A percentile compares a stretch with the other conserved stretches of the same genome.
Conservation (phyloP, 92 coral and sea anemone genomes). For the Epizoanthus fatuus region DNA sequence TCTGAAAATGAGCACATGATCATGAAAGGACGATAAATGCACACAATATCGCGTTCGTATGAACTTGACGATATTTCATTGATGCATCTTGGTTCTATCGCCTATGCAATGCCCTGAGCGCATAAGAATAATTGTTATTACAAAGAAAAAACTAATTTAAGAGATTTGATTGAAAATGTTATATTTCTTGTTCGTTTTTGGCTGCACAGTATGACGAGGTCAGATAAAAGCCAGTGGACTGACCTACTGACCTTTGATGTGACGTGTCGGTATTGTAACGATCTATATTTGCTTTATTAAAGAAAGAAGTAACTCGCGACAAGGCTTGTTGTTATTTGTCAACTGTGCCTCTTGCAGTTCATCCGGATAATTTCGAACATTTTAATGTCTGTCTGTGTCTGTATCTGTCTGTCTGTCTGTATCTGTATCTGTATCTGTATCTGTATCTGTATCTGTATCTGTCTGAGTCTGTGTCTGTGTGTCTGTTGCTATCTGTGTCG, state of each 20-base stretch:
- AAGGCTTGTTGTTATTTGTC: too few relatives aligned
- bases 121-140: neutral
- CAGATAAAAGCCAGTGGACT: conserved; percentile 11
- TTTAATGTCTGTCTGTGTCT: too few relatives aligned
- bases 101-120: conserved; percentile 9
- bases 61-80: neutral
- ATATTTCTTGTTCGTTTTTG: neutral
- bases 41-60: neutral
- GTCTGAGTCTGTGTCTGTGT: too few relatives aligned
- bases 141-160: conserved; percentile 1
- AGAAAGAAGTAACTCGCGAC: too few relatives aligned
- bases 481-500: too few relatives aligned
- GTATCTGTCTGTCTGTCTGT: too few relatives aligned
- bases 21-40: neutral
- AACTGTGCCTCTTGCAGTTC: too few relatives aligned
- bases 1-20: conserved; percentile 2
- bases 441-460: too few relatives aligned
- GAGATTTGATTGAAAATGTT: neutral
- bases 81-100: neutral
- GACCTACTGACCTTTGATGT: conserved; percentile 19
- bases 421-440: too few relatives aligned
- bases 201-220: conserved; percentile 13
- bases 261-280: conserved; percentile 4
- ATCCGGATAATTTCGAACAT: too few relatives aligned
- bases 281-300: too few relatives aligned